Conservation (phyloP, 2,888 invertebrate genomes). For the Anoplius nigerrimus region DNA sequence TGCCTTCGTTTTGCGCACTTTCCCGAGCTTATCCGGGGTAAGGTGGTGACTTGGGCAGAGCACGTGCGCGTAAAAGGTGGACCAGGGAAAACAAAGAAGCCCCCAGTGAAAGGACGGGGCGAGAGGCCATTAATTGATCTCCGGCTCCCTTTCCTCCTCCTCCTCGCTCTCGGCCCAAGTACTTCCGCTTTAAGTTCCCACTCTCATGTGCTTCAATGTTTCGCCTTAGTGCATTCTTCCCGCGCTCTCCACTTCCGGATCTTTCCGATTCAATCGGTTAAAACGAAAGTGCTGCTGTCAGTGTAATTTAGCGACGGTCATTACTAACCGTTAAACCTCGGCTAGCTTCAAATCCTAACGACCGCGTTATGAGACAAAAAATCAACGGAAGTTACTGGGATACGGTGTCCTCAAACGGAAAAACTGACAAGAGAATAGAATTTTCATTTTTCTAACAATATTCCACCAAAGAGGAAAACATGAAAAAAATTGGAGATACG, state of each 20-base stretch:
- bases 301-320: no score
- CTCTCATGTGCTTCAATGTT: background rate
- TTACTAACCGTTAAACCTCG: no score
- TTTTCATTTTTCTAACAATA: no score
- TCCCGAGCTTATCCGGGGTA: conserved; percentile 27
- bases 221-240: conserved; percentile 15
- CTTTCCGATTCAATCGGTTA: background rate
- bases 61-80: conserved; percentile 28
- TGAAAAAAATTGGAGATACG: no score
- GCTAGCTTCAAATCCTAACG: no score
- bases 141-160: conserved; percentile 20
- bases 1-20: conserved; percentile 39
- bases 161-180: background rate
- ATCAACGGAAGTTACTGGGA: no score
- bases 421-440: no score
- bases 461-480: no score
- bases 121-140: conserved; percentile 46
- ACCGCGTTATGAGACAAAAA: no score
- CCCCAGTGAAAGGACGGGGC: conserved; percentile 13
- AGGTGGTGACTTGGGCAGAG: conserved; percentile 32
- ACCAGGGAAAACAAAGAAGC: conserved; percentile 10
- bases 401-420: no score
- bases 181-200: conserved; percentile 8
- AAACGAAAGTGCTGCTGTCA: no score
- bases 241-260: background rate